Conservation (phyloP, 64 coral and sea anemone genomes). For the Actinia equina region DNA sequence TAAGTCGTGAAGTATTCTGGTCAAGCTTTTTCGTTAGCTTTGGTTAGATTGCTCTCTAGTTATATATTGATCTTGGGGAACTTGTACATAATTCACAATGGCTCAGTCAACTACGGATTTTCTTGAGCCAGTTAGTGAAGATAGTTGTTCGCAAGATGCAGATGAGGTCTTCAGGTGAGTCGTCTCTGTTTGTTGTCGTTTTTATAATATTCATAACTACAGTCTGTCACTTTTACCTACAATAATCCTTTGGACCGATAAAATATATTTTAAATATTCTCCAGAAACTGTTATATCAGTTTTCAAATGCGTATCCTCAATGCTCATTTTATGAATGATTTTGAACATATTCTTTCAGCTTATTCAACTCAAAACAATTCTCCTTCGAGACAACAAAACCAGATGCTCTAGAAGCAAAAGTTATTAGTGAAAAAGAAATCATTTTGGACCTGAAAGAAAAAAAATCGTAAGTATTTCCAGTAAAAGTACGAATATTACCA, state of each 20-base stretch:
- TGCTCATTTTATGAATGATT: neutral
- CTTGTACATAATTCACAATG: neutral
- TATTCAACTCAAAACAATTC: neutral
- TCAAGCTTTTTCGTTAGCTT: neutral
- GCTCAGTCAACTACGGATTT: slow-evolving; percentile 17
- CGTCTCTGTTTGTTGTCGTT: slow-evolving; percentile 8
- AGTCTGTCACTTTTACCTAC: neutral
- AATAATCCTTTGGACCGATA: neutral
- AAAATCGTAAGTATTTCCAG: neutral
- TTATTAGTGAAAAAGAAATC: slow-evolving; percentile 12
- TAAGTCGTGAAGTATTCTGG: neutral
- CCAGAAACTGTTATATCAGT: neutral
- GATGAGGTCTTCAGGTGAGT: slow-evolving; percentile 9
- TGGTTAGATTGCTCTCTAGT: neutral
- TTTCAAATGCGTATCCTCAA: neutral
- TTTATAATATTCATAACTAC: neutral
- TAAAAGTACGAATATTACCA: neutral
- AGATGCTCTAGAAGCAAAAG: neutral
- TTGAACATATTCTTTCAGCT: neutral
- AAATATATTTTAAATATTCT: neutral
- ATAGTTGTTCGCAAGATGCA: neutral
- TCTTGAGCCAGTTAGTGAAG: neutral
- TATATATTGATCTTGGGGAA: neutral
- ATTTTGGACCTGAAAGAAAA: neutral
- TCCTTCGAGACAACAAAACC: neutral